phyloP scores from a whole-genome alignment of 1,140 invertebrate genomes.

The Aradophagus sp. region DNA sequence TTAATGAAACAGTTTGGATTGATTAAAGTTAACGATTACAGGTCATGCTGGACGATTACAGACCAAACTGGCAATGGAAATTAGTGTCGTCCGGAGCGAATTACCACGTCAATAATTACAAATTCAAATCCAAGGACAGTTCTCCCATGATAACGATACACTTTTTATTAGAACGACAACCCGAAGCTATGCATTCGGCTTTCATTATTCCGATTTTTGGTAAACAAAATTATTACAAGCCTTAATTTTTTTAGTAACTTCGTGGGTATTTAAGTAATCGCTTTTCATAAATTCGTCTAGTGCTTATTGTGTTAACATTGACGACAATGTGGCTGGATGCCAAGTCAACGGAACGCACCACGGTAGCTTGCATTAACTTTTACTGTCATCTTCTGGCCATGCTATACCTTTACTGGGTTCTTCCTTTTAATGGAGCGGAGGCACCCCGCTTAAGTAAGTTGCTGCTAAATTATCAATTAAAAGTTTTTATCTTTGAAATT shows the following conservation, averaged over 20 bases:
- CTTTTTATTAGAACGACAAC: constrained; percentile 69
- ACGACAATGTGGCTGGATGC: constrained; percentile 71
- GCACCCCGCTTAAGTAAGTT: constrained; percentile 64
- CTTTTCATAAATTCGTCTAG: constrained; percentile 54
- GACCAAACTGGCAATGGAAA: constrained; percentile 69
- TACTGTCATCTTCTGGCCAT: constrained; percentile 73
- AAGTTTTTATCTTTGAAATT: no score
- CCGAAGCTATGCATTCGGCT: constrained; percentile 56
- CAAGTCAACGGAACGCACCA: constrained; percentile 67
- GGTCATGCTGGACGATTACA: constrained; percentile 47
- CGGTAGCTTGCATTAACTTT: constrained; percentile 70
- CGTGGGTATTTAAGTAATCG: no score
- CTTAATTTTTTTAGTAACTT: no score
- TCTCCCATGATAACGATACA: constrained; percentile 67
- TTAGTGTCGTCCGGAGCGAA: constrained; percentile 54
- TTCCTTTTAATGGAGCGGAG: constrained; percentile 70
- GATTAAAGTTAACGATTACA: constrained; percentile 7
- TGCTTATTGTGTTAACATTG: constrained; percentile 72
- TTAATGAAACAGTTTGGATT: no score
- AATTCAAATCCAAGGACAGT: constrained; percentile 59
- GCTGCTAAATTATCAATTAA: constrained; percentile 8
- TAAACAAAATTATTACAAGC: no score
- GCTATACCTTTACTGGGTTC: constrained; percentile 67
- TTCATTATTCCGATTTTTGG: constrained; percentile 69
- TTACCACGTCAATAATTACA: constrained; percentile 15